Percentiles rank a stretch among this genome's conserved stretches.
Conservation (phyloP, 2,888 invertebrate species). For the Tortrix viridana region DNA sequence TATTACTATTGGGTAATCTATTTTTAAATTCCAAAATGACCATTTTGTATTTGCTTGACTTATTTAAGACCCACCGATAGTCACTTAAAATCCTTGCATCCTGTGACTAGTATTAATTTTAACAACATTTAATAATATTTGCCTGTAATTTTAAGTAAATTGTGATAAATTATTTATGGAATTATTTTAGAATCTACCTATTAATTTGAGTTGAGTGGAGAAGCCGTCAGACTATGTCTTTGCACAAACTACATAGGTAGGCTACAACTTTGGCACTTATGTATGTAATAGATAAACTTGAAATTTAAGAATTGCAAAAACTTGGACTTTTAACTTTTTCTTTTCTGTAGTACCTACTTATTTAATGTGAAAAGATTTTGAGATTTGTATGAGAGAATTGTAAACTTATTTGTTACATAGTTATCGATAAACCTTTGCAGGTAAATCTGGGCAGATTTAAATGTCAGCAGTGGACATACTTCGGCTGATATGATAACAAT, state of each 20-base stretch:
- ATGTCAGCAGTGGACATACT: too few species aligned
- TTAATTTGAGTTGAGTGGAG: conserved; percentile 3
- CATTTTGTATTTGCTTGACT: conserved; percentile 26
- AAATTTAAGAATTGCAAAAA: conserved; percentile 11
- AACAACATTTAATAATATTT: conserved; percentile 23
- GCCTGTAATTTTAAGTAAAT: conserved; percentile 13
- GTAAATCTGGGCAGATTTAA: too few species aligned
- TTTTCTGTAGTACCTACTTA: too few species aligned
- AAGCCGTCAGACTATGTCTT: conserved; percentile 5
- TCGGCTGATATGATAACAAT: too few species aligned
- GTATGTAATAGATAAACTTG: conserved; percentile 30
- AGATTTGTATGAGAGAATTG: too few species aligned
- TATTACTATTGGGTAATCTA: not conserved
- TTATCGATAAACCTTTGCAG: too few species aligned
- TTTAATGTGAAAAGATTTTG: too few species aligned
- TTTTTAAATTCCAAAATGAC: conserved; percentile 11
- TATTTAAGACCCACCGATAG: conserved; percentile 33
- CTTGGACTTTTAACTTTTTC: not conserved
- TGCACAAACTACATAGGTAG: conserved; percentile 22
- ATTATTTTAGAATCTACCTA: not conserved
- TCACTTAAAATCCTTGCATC: conserved; percentile 25
- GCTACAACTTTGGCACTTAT: conserved; percentile 30
- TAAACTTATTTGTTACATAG: too few species aligned
- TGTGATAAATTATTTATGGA: conserved; percentile 23
- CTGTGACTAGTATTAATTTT: conserved; percentile 32